Evolutionary conservation across 2,888 invertebrate species (phyloP), one percentile per base, ranked within the genome.

Genomic region (Antitype chi): DNA sequence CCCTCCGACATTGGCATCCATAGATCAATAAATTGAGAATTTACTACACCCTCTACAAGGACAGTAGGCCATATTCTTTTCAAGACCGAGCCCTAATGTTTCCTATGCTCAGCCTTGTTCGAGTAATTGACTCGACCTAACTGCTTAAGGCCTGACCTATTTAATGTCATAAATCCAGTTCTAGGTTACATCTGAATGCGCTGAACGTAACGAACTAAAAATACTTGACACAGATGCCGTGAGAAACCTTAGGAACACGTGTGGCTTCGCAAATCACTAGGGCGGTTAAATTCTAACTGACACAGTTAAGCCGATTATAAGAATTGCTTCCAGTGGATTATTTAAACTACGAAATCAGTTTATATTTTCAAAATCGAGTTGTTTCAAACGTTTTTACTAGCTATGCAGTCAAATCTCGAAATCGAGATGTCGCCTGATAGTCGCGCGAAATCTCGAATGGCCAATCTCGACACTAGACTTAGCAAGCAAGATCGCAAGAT

Each of bases 191-290:
- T 62, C 43, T 64, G 57, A 78, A 64, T 55, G 47, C 25, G 53
- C 67, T 84, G 62, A 67, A 70, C 32, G 62, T 80, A 70, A 74
- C 53, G 32, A 62, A 64, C 82, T 82, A 81, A 76, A 66, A 76
- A 62, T 81, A 84, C 71, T 80, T 63, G 80, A 69, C 85, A 81
- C 81, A 72, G 80, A 76, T 71, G 69, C 64, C 69, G 71, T 68
- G 70, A 74, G 89, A 86, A 85, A 81, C 84, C 87, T 60, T 82
- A 81, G 57, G 25, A 53, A 28, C 52, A 43, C 66, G 74, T 85
- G 76, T 20, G 89, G 89, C 88, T 90, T 89, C 89, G 49, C 28
- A 76, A 83, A 80, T 84, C 84, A 76, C 69, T 60, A 80, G 78
- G 74, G 71, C 73, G 72, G 68, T 78, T 81, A 74, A 68, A 67